Evolutionary conservation across 2,797 vertebrate species (phyloP).

Genomic region (Coregonus suidteri): DNA sequence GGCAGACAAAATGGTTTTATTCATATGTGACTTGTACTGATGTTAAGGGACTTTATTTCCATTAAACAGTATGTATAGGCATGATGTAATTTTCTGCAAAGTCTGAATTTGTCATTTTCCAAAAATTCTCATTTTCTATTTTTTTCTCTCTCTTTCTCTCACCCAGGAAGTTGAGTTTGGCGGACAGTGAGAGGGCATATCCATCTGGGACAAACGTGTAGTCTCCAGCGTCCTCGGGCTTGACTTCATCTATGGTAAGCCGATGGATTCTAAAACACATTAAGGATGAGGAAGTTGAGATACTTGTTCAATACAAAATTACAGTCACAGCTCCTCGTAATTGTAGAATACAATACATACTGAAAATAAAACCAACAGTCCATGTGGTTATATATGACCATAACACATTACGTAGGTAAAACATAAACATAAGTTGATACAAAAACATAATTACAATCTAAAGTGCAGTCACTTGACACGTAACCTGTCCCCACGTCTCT

Average conservation of each 20-base stretch:
- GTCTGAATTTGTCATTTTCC: neutral
- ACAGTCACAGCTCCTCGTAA: neutral
- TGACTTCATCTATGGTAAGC: constrained; percentile 83
- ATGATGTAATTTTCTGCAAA: neutral
- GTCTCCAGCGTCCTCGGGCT: constrained; percentile 86
- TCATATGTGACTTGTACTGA: neutral
- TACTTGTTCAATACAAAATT: too few relatives aligned
- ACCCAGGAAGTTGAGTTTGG: constrained; percentile 95
- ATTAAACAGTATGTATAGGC: neutral
- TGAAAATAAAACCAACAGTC: neutral
- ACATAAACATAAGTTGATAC: neutral
- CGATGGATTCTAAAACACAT: constrained; percentile 79
- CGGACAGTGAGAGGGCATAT: constrained; percentile 88
- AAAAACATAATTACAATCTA: neutral
- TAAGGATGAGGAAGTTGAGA: neutral
- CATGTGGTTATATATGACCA: neutral
- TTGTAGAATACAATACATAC: neutral
- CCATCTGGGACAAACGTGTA: constrained; percentile 90
- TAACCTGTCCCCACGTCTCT: neutral
- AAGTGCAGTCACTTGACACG: neutral
- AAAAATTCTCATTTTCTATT: neutral
- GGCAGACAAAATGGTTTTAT: constrained; percentile 16
- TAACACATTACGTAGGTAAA: neutral
- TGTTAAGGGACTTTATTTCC: neutral
- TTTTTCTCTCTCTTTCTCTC: constrained; percentile 38